Evolutionary conservation across 2,888 invertebrate species (phyloP).

Genomic region (Coenonympha glycerion): DNA sequence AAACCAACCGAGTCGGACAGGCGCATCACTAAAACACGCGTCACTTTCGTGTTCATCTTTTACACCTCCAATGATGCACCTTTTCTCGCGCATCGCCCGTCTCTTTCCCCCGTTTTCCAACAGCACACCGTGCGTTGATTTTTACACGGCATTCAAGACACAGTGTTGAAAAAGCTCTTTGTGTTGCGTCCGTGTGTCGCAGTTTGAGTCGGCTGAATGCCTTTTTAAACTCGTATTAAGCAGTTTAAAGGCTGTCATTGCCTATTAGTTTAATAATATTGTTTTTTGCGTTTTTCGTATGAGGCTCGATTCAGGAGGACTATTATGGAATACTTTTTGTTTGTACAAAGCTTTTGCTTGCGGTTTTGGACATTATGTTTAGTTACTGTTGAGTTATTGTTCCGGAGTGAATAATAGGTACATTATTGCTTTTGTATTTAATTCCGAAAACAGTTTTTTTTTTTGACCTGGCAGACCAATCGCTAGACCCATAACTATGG

Average conservation of each 20-base stretch:
- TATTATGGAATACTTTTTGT: not conserved
- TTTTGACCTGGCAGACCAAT: too few species aligned
- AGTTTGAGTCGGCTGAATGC: slow-evolving; percentile 23
- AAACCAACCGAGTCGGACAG: not conserved
- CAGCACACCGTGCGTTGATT: slow-evolving; percentile 19
- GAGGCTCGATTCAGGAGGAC: slow-evolving; percentile 21
- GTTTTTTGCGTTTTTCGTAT: slow-evolving; percentile 26
- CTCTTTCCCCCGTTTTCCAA: slow-evolving; percentile 35
- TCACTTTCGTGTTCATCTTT: slow-evolving; percentile 73
- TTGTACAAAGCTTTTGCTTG: not conserved
- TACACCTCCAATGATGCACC: slow-evolving; percentile 70
- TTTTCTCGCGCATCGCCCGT: slow-evolving; percentile 38
- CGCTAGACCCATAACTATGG: too few species aligned
- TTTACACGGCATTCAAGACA: slow-evolving; percentile 10
- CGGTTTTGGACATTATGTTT: not conserved
- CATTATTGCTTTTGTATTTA: not conserved
- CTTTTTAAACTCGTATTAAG: slow-evolving; percentile 33
- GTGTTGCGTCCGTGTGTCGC: slow-evolving; percentile 12
- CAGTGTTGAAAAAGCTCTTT: slow-evolving; percentile 16
- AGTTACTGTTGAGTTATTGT: too few species aligned
- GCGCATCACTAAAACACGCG: slow-evolving; percentile 56
- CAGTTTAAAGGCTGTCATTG: slow-evolving; percentile 37
- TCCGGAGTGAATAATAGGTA: not conserved
- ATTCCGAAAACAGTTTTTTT: too few species aligned
- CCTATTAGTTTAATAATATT: slow-evolving; percentile 38